A percentile compares a stretch with the other conserved stretches of the same genome.
These are phyloP conservation scores for Hermaeophaga mercurialis DNA, from an alignment of 2,888 invertebrate species.

Conservation along the genomic window DNA sequence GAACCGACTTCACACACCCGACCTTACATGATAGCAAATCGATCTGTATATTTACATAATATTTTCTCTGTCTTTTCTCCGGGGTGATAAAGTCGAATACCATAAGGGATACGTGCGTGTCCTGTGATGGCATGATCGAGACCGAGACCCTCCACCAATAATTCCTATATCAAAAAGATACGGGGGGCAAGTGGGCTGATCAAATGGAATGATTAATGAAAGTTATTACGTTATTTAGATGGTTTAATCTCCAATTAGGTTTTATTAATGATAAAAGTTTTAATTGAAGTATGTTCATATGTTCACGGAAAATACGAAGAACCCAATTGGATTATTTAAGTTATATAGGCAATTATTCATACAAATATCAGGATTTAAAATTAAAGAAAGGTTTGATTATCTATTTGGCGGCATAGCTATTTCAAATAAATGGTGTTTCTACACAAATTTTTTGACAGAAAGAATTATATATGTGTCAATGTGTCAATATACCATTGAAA, in stretches of 20 bases:
- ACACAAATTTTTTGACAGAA: too few relatives aligned
- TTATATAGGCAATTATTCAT: too few relatives aligned
- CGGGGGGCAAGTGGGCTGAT: slow-evolving; percentile 6
- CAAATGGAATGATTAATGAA: slow-evolving; percentile 10
- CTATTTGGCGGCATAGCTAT: too few relatives aligned
- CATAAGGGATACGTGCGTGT: slow-evolving; percentile 32
- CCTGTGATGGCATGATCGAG: slow-evolving; percentile 16
- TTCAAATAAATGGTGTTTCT: too few relatives aligned
- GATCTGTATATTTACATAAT: slow-evolving; percentile 40
- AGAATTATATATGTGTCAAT: too few relatives aligned
- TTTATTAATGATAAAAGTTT: slow-evolving; percentile 8
- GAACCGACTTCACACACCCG: too few relatives aligned
- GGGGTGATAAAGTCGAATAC: slow-evolving; percentile 30
- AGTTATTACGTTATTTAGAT: slow-evolving; percentile 8
- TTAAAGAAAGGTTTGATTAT: too few relatives aligned
- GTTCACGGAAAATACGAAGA: too few relatives aligned
- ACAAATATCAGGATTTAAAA: too few relatives aligned
- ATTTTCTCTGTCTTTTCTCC: slow-evolving; percentile 37
- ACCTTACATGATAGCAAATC: slow-evolving; percentile 23
- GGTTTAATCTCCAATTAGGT: slow-evolving; percentile 7
- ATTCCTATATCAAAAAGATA: slow-evolving; percentile 3
- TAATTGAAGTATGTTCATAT: neutral
- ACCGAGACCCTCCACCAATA: slow-evolving; percentile 9
- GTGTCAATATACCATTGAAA: too few relatives aligned
- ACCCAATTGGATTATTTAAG: too few relatives aligned